phyloP scores from a whole-genome alignment of 2,888 invertebrate species.

The Pyrgus malvae region DNA sequence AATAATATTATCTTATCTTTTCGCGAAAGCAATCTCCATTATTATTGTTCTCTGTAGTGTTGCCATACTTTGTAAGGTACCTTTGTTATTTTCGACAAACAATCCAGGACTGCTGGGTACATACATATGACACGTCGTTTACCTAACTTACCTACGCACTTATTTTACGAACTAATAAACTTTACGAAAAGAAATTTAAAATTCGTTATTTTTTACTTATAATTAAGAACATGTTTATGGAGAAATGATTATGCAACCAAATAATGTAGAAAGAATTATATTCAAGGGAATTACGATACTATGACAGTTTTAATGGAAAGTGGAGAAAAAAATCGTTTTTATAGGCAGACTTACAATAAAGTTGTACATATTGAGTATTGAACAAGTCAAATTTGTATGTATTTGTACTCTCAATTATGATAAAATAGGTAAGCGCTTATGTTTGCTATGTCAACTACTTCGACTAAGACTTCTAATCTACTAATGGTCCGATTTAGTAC shows the following conservation, averaged over 20 bases:
- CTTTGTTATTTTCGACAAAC: conserved; percentile 1
- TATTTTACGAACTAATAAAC: conserved; percentile 37
- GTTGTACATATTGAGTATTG: conserved; percentile 43
- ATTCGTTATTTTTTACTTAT: conserved; percentile 55
- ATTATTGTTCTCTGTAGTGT: conserved; percentile 23
- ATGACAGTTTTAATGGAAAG: neutral
- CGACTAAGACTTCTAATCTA: conserved; percentile 53
- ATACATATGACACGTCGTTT: conserved; percentile 21
- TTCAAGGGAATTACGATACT: conserved; percentile 14
- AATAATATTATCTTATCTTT: conserved; percentile 33
- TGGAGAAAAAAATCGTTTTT: neutral
- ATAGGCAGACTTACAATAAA: conserved; percentile 9
- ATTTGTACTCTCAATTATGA: conserved; percentile 63
- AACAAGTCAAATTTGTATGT: conserved; percentile 46
- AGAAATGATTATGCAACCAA: conserved; percentile 24
- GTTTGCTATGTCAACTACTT: conserved; percentile 48
- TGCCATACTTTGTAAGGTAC: conserved; percentile 8
- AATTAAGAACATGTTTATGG: neutral
- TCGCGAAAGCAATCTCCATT: conserved; percentile 43
- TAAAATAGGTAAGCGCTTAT: conserved; percentile 48
- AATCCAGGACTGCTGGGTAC: conserved; percentile 12
- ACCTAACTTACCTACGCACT: conserved; percentile 39
- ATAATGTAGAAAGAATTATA: conserved; percentile 20
- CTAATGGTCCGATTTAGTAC: conserved; percentile 70
- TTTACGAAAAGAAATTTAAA: conserved; percentile 50